Evolutionary conservation across 2,113 vertebrate species (phyloP), one percentile per base, ranked within the genome.

Genomic region (Callipepla squamata): DNA sequence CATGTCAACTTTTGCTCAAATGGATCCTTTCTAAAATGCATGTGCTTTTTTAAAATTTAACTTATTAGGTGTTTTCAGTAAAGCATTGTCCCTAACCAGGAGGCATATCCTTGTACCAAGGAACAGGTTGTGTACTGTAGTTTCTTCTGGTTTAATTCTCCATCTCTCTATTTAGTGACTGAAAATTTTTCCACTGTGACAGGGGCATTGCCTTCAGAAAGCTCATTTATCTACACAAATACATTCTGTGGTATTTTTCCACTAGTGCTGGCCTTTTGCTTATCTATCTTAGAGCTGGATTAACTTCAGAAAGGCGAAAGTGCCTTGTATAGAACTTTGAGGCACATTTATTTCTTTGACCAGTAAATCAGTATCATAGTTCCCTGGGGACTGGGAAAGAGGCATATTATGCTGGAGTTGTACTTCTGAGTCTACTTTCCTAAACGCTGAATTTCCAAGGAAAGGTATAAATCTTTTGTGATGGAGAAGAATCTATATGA

Each of bases 351-450:
- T 95, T 95, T 95, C 92, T 95, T 89, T 89, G 73, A 94, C 86
- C 85, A 90, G 55, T 94, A 92, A 90, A 93, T 94, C 92, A 90
- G 91, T 92, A 84, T 94, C 96, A 81, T 87, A 48, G 95, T 95
- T 94, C 90, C 87, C 85, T 90, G 79, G 87, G 96, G 89, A 92
- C 89, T 89, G 73, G 87, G 90, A 82, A 82, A 92, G 81, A 92
- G 67, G 26, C 28, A 80, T 92, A 90, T 90, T 91, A 90, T 94
- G 91, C 90, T 59, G 61, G 85, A 95, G 87, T 92, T 92, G 90
- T 51, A 79, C 88, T 48, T 89, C 21, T 87, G 83, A 83, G 95
- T 91, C 96, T 65, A 72, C 79, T 94, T 94, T 86, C 53, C 66
- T 74, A 55, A 93, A 86, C 73, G 59, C 92, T 94, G 67, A 69